Percentiles rank a stretch among this genome's conserved stretches.
These are phyloP conservation scores for Vulpes ferrilata DNA, from an alignment of 2,113 vertebrate genomes.

Conservation along the genomic window DNA sequence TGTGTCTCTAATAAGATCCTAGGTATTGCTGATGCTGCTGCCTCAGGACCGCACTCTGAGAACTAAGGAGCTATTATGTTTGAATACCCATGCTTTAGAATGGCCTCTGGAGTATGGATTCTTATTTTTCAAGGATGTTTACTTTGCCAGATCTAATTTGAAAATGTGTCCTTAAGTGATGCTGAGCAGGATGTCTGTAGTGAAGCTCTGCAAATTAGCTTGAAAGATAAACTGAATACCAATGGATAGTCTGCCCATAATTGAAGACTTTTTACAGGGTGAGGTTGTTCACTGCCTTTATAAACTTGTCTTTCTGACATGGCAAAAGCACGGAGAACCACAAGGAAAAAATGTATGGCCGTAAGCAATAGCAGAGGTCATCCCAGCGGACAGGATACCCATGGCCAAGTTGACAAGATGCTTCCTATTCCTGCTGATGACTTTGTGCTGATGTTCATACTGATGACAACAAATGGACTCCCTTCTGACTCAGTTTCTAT, in stretches of 20 bases:
- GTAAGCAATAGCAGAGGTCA: background rate
- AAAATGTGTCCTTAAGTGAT: slow-evolving; percentile 50
- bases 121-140: slow-evolving; percentile 50
- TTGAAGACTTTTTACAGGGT: background rate
- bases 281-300: background rate
- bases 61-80: background rate
- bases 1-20: background rate
- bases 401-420: background rate
- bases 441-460: background rate
- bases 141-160: slow-evolving; percentile 53
- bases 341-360: background rate
- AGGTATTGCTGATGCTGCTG: no score
- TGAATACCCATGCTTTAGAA: background rate
- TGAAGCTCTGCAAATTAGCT: background rate
- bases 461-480: background rate
- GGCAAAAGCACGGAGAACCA: background rate
- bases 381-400: background rate
- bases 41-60: background rate
- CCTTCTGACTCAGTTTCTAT: background rate
- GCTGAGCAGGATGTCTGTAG: background rate
- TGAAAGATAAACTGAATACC: slow-evolving; percentile 39
- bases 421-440: background rate
- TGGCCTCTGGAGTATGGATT: background rate
- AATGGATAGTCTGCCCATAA: background rate
- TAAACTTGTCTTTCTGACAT: background rate